phyloP scores from a whole-genome alignment of 35 echinoderm and acorn worm genomes.

The Ophioderma brevispina region DNA sequence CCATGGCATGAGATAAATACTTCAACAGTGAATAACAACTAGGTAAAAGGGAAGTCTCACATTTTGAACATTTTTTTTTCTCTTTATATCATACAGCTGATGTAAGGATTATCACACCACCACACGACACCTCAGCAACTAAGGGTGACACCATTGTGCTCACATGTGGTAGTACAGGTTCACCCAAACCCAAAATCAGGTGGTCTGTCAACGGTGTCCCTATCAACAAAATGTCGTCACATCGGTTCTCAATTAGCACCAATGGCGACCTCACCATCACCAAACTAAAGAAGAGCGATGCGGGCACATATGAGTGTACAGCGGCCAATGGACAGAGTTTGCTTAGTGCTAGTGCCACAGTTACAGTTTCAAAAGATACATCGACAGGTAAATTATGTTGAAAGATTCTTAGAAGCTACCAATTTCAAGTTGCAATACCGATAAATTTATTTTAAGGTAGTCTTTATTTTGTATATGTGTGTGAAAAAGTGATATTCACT shows the following conservation, averaged over 20 bases:
- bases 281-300: slow-evolving; percentile 64
- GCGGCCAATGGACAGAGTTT: slow-evolving; percentile 69
- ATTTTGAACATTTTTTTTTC: too few relatives aligned
- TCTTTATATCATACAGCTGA: too few relatives aligned
- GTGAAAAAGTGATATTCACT: background rate
- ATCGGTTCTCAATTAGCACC: slow-evolving; percentile 18
- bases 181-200: slow-evolving; percentile 73
- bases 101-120: slow-evolving; percentile 68
- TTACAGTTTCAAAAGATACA: slow-evolving; percentile 47
- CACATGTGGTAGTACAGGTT: slow-evolving; percentile 75
- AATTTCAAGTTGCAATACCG: background rate
- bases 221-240: background rate
- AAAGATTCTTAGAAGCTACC: background rate
- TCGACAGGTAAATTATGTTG: background rate
- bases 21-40: too few relatives aligned
- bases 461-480: too few relatives aligned
- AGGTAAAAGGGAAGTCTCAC: too few relatives aligned
- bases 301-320: slow-evolving; percentile 71
- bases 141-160: slow-evolving; percentile 70
- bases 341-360: slow-evolving; percentile 25
- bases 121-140: slow-evolving; percentile 34
- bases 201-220: slow-evolving; percentile 75
- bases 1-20: too few relatives aligned
- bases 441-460: background rate
- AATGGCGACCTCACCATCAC: slow-evolving; percentile 60